These are phyloP conservation scores for Hyalella azteca DNA, from an alignment of 2,888 invertebrate genomes.

Conservation along the genomic window DNA sequence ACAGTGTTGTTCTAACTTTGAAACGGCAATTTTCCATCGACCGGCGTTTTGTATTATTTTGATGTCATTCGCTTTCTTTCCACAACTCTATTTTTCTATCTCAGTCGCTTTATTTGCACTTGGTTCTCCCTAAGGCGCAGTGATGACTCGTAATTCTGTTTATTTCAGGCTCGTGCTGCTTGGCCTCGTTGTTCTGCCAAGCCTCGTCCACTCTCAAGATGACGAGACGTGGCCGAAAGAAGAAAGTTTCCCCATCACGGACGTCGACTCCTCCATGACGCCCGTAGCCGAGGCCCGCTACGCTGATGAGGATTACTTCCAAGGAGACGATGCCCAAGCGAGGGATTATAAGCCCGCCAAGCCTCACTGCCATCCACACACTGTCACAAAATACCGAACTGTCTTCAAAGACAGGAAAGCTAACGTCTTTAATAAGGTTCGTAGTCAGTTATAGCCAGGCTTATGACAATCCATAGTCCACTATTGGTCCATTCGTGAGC, in stretches of 20 bases:
- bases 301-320: conserved; percentile 3
- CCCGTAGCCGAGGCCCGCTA: conserved; percentile 17
- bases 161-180: conserved; percentile 3
- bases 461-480: too few species aligned
- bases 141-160: too few species aligned
- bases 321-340: background rate
- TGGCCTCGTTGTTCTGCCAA: background rate
- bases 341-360: conserved; percentile 21
- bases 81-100: too few species aligned
- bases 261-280: background rate
- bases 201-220: background rate
- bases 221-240: conserved; percentile 4
- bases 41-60: too few species aligned
- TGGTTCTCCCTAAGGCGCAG: too few species aligned
- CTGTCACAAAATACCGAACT: conserved; percentile 55
- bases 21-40: too few species aligned
- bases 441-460: conserved; percentile 10
- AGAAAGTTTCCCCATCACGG: conserved; percentile 4
- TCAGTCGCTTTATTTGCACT: too few species aligned
- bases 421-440: conserved; percentile 55
- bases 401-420: conserved; percentile 57
- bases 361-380: conserved; percentile 52
- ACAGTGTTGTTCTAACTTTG: too few species aligned
- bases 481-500: too few species aligned
- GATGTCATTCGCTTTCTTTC: too few species aligned